phyloP scores from a whole-genome alignment of 1,140 invertebrate species.

The Mylabris phalerata region DNA sequence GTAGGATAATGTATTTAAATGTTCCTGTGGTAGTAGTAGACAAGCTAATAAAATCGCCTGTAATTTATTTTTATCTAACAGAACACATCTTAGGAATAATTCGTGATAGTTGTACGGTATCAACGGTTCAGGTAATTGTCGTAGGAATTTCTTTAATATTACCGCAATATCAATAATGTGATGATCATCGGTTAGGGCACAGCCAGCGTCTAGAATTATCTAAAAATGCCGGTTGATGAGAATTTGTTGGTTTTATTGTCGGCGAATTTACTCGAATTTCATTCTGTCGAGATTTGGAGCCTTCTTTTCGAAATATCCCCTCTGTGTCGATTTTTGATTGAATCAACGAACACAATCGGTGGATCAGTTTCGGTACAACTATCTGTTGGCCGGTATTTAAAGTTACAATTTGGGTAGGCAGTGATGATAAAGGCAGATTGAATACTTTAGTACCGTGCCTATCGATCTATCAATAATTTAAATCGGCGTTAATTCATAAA shows the following conservation, averaged over 20 bases:
- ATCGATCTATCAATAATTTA: conserved; percentile 30
- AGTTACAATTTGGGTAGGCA: conserved; percentile 55
- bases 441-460: conserved; percentile 49
- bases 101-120: conserved; percentile 67
- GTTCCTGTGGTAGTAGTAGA: conserved; percentile 54
- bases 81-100: conserved; percentile 61
- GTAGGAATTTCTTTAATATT: conserved; percentile 74
- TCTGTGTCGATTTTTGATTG: conserved; percentile 61
- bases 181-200: conserved; percentile 53
- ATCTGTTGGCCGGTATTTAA: conserved; percentile 52
- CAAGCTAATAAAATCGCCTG: conserved; percentile 56
- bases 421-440: conserved; percentile 50
- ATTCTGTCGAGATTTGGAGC: conserved; percentile 69
- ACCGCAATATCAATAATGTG: conserved; percentile 76
- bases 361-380: conserved; percentile 68
- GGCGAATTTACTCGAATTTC: conserved; percentile 59
- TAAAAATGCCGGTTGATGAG: not conserved
- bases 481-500: conserved; percentile 16
- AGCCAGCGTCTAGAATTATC: conserved; percentile 58
- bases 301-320: conserved; percentile 79
- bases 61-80: conserved; percentile 44
- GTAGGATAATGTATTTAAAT: conserved; percentile 61
- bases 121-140: conserved; percentile 74
- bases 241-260: not conserved
- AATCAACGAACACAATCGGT: conserved; percentile 62